Conservation (phyloP, 2,113 vertebrate species). For the Atrichornis clamosus region DNA sequence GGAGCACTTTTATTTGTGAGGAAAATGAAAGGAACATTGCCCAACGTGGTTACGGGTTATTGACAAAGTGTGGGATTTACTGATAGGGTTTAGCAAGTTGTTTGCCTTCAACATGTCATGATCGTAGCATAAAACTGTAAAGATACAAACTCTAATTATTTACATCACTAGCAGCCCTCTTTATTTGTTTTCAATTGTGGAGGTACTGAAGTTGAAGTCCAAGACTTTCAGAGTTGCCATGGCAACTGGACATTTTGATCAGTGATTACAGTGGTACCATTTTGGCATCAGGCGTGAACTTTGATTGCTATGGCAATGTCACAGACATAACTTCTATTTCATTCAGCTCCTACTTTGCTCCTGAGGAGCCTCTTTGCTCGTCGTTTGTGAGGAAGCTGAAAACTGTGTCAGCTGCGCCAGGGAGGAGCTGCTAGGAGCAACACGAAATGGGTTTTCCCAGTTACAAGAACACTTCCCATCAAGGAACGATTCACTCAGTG, state of each 20-base stretch:
- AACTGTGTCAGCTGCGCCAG: slow-evolving; percentile 23
- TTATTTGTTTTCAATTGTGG: neutral
- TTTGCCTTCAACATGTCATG: neutral
- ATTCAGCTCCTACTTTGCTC: slow-evolving; percentile 19
- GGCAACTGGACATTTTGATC: slow-evolving; percentile 44
- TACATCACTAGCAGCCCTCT: neutral
- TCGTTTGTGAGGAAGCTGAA: slow-evolving; percentile 1
- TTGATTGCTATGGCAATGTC: slow-evolving; percentile 58
- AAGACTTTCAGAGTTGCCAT: slow-evolving; percentile 22
- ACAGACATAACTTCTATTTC: slow-evolving; percentile 11
- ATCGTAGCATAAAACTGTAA: neutral
- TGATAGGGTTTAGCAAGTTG: neutral
- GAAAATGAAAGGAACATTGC: neutral
- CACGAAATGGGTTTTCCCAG: neutral
- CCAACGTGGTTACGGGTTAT: accelerated
- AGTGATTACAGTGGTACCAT: slow-evolving; percentile 7
- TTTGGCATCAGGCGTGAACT: slow-evolving; percentile 37
- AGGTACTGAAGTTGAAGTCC: neutral
- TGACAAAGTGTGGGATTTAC: neutral
- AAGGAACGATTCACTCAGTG: neutral
- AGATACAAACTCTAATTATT: neutral
- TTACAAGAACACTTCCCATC: neutral
- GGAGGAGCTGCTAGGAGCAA: neutral
- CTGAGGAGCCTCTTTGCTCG: neutral
- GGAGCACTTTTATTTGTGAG: neutral